Evolutionary conservation across 2,113 vertebrate species (phyloP).

Genomic region (Mionectes macconnelli): DNA sequence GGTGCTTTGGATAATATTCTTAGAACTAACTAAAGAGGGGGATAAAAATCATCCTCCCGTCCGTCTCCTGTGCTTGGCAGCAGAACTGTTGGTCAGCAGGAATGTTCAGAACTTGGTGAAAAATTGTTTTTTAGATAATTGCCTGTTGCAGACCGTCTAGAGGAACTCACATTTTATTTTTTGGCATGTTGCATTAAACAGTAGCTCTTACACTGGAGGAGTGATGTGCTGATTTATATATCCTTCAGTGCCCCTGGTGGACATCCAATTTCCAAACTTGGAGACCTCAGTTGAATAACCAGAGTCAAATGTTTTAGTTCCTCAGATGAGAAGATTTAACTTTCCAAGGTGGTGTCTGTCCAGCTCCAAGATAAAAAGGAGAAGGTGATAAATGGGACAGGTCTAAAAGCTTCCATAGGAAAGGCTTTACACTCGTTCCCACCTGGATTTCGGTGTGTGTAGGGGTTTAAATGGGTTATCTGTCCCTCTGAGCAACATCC

Average conservation of each 20-base stretch:
- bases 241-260: background rate
- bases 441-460: background rate
- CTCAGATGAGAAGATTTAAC: background rate
- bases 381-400: background rate
- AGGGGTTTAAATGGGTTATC: background rate
- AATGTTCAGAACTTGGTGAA: conserved; percentile 53
- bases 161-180: conserved; percentile 58
- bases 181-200: conserved; percentile 31
- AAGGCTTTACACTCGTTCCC: background rate
- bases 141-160: conserved; percentile 56
- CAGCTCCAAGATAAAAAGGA: background rate
- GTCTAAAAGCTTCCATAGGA: background rate
- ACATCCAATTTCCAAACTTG: conserved; percentile 19
- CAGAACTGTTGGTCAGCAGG: conserved; percentile 52
- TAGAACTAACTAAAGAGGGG: conserved; percentile 12
- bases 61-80: conserved; percentile 18
- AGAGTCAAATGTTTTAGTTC: background rate
- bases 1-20: conserved; percentile 20
- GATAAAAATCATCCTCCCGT: background rate
- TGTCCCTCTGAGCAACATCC: background rate
- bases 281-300: background rate
- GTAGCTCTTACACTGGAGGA: conserved; percentile 23
- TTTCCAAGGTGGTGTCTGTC: background rate
- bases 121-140: conserved; percentile 66
- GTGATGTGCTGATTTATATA: conserved; percentile 35